A percentile compares a stretch with the other conserved stretches of the same genome.
These are phyloP conservation scores for Nettapus auritus DNA, from an alignment of 2,113 vertebrate species.

Conservation along the genomic window DNA sequence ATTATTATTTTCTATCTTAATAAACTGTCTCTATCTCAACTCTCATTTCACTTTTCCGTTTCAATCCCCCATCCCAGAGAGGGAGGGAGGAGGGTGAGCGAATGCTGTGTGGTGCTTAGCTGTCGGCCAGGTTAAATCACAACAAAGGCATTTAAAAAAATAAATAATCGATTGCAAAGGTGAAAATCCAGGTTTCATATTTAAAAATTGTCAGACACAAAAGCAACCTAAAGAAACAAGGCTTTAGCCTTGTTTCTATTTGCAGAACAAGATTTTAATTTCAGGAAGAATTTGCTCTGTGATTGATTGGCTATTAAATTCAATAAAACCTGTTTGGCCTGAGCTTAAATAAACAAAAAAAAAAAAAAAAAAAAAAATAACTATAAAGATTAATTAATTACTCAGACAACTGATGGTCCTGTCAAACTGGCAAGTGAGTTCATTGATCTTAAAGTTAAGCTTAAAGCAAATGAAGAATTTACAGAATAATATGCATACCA, in stretches of 20 bases:
- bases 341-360: background rate
- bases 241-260: conserved; percentile 24
- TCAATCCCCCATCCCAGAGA: too few species aligned
- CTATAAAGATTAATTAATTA: conserved; percentile 73
- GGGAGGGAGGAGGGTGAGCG: too few species aligned
- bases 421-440: conserved; percentile 60
- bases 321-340: background rate
- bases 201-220: conserved; percentile 3
- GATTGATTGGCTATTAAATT: conserved; percentile 58
- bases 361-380: conserved; percentile 49
- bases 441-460: conserved; percentile 70
- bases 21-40: too few species aligned
- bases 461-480: conserved; percentile 49
- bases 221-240: background rate
- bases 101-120: too few species aligned
- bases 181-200: background rate
- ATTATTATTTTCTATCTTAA: too few species aligned
- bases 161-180: background rate
- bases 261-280: conserved; percentile 43
- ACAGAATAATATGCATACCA: conserved; percentile 36
- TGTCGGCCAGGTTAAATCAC: too few species aligned
- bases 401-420: conserved; percentile 53
- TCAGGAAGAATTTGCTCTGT: conserved; percentile 61
- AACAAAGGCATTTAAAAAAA: conserved; percentile 5
- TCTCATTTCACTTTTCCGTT: too few species aligned